Evolutionary conservation across 2,113 vertebrate species (phyloP).

Genomic region (Sapayoa aenigma): DNA sequence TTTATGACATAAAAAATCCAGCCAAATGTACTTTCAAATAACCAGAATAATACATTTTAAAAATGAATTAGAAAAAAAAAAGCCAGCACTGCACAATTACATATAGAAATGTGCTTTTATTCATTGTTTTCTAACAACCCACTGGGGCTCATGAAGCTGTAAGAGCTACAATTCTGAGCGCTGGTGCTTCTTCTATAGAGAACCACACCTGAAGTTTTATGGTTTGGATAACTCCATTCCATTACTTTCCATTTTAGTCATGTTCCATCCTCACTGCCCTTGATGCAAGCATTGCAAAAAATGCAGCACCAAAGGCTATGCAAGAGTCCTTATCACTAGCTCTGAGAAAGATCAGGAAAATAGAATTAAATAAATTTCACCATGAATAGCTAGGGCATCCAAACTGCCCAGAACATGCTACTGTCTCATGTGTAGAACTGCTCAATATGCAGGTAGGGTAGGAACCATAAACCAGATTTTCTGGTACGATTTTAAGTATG

Average conservation of each 20-base stretch:
- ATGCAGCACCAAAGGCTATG: background rate
- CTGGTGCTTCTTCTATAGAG: background rate
- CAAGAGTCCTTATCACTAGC: background rate
- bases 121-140: background rate
- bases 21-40: background rate
- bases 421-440: background rate
- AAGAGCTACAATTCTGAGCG: background rate
- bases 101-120: background rate
- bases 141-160: background rate
- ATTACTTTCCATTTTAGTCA: background rate
- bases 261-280: background rate
- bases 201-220: background rate
- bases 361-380: background rate
- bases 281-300: background rate
- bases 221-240: background rate
- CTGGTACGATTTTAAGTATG: background rate
- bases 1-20: background rate
- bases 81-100: fast-evolving
- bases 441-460: background rate
- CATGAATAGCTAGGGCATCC: background rate
- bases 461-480: background rate
- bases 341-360: background rate
- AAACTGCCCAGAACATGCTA: background rate
- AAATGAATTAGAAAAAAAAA: background rate
- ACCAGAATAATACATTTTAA: background rate